Base-by-base conservation (phyloP, 37 sponge, comb jelly and placozoan species). In the Ephydatia muelleri region DNA sequence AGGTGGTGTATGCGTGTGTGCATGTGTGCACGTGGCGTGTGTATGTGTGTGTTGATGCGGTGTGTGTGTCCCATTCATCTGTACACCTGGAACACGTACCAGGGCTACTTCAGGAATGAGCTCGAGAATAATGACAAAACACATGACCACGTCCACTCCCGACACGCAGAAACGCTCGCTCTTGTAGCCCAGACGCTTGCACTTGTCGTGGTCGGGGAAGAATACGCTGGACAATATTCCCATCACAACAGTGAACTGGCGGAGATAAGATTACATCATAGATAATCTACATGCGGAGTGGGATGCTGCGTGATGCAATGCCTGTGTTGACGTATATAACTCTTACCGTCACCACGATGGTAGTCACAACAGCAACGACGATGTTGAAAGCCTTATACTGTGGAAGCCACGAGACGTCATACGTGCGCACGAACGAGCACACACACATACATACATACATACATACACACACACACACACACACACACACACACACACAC, bases 381-480 rank as follows among this genome's bases (percentile, higher is more conserved):
- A 88, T 85, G 72, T 92, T 92, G 47, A 92, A n/a, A 34, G 88
- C 77, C 30, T 88, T 83, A n/a, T 85, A 71, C 92, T 92, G 86
- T 49, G 76, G 28, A 35, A 16, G 69, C 6, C 22, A 36, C 0
- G 12, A 27, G 36, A 2, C 25, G 34, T 5, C 13, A 80, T 39
- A 6, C 28, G 49, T 29, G 6, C 13, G 16, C 35, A 27, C 22
- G 35, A 77, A 35, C 70, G 37, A 68, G 25, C 65, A 79, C 25
- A 4, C 8, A 0, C 16, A 26, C 21, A n/a, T 39, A 73, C 26
- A 33, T 32, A 47, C 26, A 47, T 2, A 8, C 16, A 38, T 25
- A 43, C 19, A 77, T 14, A 25, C 48, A 38, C 4, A 43, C 47
- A 43, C 47, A 43, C 47, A 11, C 4, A 43, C 4, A 43, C 47